These are phyloP conservation scores for Eudyptes chrysolophus DNA, from an alignment of 2,113 vertebrate species.

Conservation along the genomic window DNA sequence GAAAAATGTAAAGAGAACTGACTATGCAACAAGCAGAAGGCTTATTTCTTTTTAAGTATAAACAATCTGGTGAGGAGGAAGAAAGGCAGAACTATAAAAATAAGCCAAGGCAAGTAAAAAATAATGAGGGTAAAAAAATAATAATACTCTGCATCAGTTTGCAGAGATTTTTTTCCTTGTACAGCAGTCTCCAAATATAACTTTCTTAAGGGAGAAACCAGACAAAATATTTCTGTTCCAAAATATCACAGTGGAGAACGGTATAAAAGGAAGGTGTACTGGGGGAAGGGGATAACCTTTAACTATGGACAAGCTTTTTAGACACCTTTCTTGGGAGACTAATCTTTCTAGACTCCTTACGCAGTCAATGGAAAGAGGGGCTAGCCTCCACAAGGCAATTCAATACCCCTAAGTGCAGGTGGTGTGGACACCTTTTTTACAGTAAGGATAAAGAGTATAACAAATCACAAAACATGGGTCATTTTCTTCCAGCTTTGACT, in stretches of 20 bases:
- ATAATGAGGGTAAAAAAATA: constrained; percentile 35
- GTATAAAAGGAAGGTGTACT: background rate
- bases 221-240: constrained; percentile 41
- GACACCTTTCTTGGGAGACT: background rate
- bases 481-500: background rate
- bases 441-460: background rate
- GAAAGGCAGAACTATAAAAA: constrained; percentile 61
- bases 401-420: background rate
- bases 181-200: constrained; percentile 41
- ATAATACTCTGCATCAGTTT: background rate
- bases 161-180: background rate
- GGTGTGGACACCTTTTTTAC: background rate
- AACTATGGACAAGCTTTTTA: background rate
- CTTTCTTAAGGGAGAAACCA: constrained; percentile 20
- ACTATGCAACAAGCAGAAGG: constrained; percentile 67
- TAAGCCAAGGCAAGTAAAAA: constrained; percentile 44
- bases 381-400: background rate
- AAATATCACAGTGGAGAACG: background rate
- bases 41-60: constrained; percentile 63
- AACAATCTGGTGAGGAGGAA: constrained; percentile 70
- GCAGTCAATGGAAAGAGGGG: background rate
- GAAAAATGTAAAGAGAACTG: constrained; percentile 65
- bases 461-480: background rate
- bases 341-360: background rate
- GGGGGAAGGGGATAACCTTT: background rate